Conservation (phyloP, 2,797 vertebrate genomes). For the Fundulus diaphanus region DNA sequence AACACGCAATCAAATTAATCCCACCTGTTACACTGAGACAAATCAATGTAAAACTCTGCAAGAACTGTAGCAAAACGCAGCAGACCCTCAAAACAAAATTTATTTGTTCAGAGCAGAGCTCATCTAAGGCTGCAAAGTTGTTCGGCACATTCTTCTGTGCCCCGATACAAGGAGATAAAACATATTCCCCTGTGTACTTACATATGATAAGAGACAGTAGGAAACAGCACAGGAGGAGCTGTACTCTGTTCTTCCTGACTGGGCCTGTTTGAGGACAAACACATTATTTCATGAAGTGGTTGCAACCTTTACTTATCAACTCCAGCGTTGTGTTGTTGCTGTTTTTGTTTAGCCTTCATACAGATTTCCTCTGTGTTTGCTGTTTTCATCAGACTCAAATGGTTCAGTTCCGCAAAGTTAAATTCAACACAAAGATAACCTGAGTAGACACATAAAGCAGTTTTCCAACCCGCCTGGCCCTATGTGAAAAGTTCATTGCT, state of each 20-base stretch:
- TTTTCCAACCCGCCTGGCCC: not conserved
- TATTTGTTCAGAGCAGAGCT: not conserved
- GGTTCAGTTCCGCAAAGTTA: not conserved
- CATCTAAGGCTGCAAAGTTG: not conserved
- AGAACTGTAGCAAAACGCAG: not conserved
- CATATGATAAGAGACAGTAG: constrained; percentile 75
- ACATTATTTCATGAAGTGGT: constrained; percentile 14
- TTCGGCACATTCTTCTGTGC: constrained; percentile 12
- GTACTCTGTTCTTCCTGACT: constrained; percentile 65
- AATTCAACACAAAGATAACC: not conserved
- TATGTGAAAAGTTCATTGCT: no score
- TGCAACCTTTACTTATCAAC: not conserved
- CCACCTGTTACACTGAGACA: not conserved
- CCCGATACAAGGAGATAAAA: constrained; percentile 17
- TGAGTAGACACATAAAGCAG: not conserved
- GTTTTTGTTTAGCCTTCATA: not conserved
- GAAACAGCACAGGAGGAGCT: constrained; percentile 69
- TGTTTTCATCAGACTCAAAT: not conserved
- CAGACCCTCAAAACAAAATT: not conserved
- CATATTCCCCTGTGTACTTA: constrained; percentile 65
- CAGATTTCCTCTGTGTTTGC: not conserved
- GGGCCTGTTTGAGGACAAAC: constrained; percentile 64
- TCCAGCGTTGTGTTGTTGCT: not conserved
- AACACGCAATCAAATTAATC: not conserved
- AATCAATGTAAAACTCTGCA: not conserved